Evolutionary conservation across 2,888 invertebrate species (phyloP).

Genomic region (Eupelmus urozonus): DNA sequence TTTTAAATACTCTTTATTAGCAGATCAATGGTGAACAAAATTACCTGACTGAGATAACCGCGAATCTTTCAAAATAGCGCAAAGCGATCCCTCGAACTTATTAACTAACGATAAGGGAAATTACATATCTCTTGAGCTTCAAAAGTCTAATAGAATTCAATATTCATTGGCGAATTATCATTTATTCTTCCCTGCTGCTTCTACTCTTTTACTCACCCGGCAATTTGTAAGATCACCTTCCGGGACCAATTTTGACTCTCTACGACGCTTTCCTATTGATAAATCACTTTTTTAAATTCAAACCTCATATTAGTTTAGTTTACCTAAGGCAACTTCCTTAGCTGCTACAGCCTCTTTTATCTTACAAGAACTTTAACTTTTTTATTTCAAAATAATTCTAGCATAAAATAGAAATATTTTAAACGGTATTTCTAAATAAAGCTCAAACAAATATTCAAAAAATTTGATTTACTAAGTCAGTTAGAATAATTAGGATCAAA

Average conservation of each 20-base stretch:
- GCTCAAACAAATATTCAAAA: neutral
- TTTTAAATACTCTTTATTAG: no score
- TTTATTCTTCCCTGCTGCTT: conserved; percentile 11
- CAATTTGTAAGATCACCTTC: conserved; percentile 63
- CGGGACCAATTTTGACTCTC: conserved; percentile 58
- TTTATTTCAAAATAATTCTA: no score
- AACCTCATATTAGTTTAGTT: neutral
- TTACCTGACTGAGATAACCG: conserved; percentile 32
- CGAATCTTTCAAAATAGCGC: neutral
- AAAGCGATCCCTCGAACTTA: conserved; percentile 17
- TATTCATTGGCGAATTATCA: no score
- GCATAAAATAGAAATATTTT: neutral
- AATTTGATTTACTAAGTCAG: no score
- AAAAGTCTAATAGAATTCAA: neutral
- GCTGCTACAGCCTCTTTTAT: neutral
- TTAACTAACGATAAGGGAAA: conserved; percentile 27
- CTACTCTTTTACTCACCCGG: conserved; percentile 58
- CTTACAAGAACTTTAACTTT: no score
- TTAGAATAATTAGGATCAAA: neutral
- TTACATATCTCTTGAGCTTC: conserved; percentile 56
- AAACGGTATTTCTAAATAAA: conserved; percentile 14
- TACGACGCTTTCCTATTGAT: conserved; percentile 27
- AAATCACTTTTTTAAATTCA: neutral
- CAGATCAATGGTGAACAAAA: no score
- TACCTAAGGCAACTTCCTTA: no score